Conservation (phyloP, 2,888 invertebrate genomes). For the Acleris emargana region DNA sequence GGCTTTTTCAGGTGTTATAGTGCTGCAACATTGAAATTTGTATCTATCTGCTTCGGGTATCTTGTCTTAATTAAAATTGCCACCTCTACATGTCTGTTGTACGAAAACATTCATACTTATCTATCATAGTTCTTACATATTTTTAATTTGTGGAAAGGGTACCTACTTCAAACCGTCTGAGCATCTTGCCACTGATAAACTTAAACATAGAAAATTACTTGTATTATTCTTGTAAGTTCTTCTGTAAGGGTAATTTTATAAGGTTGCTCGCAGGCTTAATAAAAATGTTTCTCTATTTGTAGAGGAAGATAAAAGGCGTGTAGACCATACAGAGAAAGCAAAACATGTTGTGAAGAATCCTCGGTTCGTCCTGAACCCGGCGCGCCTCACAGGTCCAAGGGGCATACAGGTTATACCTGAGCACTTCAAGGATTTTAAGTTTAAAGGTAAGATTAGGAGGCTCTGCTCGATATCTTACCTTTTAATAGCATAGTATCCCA, state of each 20-base stretch:
- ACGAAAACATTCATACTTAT: background rate
- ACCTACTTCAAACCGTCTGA: too few species aligned
- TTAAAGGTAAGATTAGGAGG: conserved; percentile 80
- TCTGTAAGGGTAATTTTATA: too few species aligned
- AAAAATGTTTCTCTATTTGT: conserved; percentile 41
- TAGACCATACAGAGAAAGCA: conserved; percentile 73
- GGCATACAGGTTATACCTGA: conserved; percentile 92
- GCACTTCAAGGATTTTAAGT: conserved; percentile 91
- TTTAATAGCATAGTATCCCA: too few species aligned
- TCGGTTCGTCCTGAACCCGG: conserved; percentile 86
- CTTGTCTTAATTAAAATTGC: too few species aligned
- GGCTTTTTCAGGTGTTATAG: background rate
- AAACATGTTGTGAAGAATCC: conserved; percentile 86
- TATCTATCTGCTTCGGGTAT: too few species aligned
- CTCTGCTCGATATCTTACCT: too few species aligned
- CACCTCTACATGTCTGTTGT: background rate
- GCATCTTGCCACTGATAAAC: too few species aligned
- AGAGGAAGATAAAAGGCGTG: conserved; percentile 73
- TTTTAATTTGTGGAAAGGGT: too few species aligned
- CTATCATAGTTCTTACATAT: too few species aligned
- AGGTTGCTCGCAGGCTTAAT: too few species aligned
- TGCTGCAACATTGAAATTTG: background rate
- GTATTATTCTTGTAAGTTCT: too few species aligned
- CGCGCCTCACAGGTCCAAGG: conserved; percentile 89
- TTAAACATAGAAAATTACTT: too few species aligned